phyloP scores from a whole-genome alignment of 2,797 vertebrate genomes.

The Rhodeus uyekii region DNA sequence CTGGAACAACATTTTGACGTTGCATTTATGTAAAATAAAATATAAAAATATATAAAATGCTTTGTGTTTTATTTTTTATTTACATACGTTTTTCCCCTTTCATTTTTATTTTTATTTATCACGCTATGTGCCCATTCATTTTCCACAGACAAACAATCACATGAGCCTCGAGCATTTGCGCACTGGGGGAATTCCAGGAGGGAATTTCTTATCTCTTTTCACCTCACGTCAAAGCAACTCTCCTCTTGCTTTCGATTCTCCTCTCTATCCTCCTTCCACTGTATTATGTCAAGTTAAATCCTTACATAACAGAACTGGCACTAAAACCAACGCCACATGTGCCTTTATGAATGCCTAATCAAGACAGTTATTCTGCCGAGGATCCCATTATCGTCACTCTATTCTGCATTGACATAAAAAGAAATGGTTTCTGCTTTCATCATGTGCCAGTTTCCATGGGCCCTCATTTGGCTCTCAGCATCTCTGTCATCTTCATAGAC shows the following conservation, averaged over 20 bases:
- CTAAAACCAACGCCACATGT: neutral
- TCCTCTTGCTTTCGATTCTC: neutral
- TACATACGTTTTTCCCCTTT: too few species aligned
- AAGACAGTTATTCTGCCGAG: slow-evolving; percentile 4
- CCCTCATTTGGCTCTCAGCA: slow-evolving; percentile 18
- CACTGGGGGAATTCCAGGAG: slow-evolving; percentile 35
- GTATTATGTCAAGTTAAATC: neutral
- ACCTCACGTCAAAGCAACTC: neutral
- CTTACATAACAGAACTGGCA: neutral
- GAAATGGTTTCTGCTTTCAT: slow-evolving; percentile 32
- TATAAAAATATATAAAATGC: too few species aligned
- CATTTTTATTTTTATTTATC: too few species aligned
- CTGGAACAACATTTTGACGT: too few species aligned
- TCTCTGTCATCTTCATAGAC: slow-evolving; percentile 14
- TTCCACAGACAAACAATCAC: neutral
- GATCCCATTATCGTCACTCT: neutral
- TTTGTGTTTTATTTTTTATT: too few species aligned
- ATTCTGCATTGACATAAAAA: slow-evolving; percentile 7
- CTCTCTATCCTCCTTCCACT: neutral
- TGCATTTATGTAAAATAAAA: too few species aligned
- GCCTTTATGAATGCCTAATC: slow-evolving; percentile 2
- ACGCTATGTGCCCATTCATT: neutral
- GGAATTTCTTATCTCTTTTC: slow-evolving; percentile 2
- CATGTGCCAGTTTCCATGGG: slow-evolving; percentile 32
- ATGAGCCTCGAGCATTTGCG: neutral